These are phyloP conservation scores for Neodiprion lecontei DNA, from an alignment of 1,140 invertebrate species.

Conservation along the genomic window DNA sequence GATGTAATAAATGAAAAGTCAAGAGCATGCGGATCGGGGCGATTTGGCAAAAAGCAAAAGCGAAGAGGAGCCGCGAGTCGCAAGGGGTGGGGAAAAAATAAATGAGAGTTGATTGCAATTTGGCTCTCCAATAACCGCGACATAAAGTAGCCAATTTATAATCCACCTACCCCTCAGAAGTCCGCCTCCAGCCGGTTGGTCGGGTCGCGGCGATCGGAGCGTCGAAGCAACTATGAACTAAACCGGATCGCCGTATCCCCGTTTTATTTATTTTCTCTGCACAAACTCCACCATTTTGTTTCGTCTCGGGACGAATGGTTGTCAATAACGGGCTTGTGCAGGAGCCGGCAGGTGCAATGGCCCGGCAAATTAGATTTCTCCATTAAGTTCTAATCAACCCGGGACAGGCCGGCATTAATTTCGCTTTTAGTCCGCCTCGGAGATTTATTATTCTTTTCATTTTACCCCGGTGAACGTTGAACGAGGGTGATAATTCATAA, in stretches of 20 bases:
- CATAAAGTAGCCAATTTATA: constrained; percentile 48
- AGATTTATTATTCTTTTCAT: constrained; percentile 2
- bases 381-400: constrained; percentile 36
- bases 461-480: neutral
- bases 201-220: neutral
- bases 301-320: constrained; percentile 25
- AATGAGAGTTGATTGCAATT: constrained; percentile 49
- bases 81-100: constrained; percentile 36
- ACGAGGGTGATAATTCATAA: constrained; percentile 2
- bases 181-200: constrained; percentile 11
- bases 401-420: neutral
- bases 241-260: constrained; percentile 12
- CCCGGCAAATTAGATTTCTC: constrained; percentile 40
- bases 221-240: neutral
- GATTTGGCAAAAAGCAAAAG: constrained; percentile 1
- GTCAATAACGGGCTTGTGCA: constrained; percentile 26
- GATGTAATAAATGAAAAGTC: constrained; percentile 12
- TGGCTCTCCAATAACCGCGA: constrained; percentile 46
- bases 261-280: constrained; percentile 9
- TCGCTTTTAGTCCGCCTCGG: neutral
- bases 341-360: constrained; percentile 29
- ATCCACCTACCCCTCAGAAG: constrained; percentile 25
- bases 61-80: neutral
- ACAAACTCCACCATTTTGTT: constrained; percentile 5
- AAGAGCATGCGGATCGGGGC: neutral